Conservation (phyloP, 35 echinoderm and acorn worm genomes). For the Hemicentrotus pulcherrimus region DNA sequence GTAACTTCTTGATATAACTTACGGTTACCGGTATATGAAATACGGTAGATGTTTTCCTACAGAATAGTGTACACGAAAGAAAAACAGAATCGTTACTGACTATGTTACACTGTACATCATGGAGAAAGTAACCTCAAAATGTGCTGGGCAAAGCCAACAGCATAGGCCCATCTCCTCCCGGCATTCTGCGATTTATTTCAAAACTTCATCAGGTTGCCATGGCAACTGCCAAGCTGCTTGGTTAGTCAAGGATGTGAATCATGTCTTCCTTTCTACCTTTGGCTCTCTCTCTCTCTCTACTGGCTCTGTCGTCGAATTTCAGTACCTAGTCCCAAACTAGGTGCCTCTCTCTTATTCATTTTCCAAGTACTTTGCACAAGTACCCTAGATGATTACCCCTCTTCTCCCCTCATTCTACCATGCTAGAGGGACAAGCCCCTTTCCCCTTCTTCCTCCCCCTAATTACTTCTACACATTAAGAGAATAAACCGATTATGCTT, state of each 20-base stretch:
- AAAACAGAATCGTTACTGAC: neutral
- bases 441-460: neutral
- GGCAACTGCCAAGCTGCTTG: neutral
- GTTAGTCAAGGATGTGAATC: slow-evolving; percentile 10
- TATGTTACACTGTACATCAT: neutral
- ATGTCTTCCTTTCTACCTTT: slow-evolving; percentile 11
- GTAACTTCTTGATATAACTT: too few relatives aligned
- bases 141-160: neutral
- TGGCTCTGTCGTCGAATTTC: too few relatives aligned
- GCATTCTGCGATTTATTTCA: neutral
- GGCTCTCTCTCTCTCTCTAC: neutral
- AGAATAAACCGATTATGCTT: neutral
- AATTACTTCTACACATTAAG: neutral
- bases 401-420: neutral
- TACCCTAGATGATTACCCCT: neutral
- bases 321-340: too few relatives aligned
- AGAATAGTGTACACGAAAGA: neutral
- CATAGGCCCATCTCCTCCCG: neutral
- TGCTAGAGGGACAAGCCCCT: neutral
- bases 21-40: too few relatives aligned
- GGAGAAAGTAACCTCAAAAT: neutral
- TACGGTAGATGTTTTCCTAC: too few relatives aligned
- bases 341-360: neutral
- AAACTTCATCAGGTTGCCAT: slow-evolving; percentile 1
- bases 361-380: neutral